phyloP scores from a whole-genome alignment of 2,888 invertebrate genomes.

The Megastigmus dorsalis region DNA sequence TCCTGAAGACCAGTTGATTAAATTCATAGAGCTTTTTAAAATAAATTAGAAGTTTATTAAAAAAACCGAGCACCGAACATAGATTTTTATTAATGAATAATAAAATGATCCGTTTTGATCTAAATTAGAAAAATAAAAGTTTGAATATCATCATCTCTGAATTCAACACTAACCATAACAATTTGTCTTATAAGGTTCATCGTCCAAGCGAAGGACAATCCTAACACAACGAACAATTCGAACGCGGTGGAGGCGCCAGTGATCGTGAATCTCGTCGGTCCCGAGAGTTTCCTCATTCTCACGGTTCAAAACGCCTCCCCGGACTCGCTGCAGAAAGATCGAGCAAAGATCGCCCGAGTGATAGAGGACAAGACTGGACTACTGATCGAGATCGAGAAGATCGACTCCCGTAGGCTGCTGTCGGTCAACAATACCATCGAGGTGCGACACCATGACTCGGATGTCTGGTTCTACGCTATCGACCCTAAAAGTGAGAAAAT shows the following conservation, averaged over 20 bases:
- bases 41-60: too few relatives aligned
- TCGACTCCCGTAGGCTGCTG: conserved; percentile 85
- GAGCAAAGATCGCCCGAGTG: conserved; percentile 77
- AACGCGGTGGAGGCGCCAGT: conserved; percentile 81
- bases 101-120: too few relatives aligned
- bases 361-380: conserved; percentile 85
- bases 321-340: conserved; percentile 79
- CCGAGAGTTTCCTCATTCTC: conserved; percentile 85
- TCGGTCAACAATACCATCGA: conserved; percentile 86
- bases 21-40: too few relatives aligned
- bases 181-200: conserved; percentile 68
- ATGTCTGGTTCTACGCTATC: conserved; percentile 90
- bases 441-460: conserved; percentile 82
- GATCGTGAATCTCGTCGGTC: conserved; percentile 86
- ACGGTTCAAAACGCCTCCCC: conserved; percentile 85
- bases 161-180: too few relatives aligned
- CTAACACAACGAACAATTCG: conserved; percentile 79
- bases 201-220: conserved; percentile 81
- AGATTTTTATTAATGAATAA: too few relatives aligned
- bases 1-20: too few relatives aligned
- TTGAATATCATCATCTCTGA: too few relatives aligned
- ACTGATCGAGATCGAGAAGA: conserved; percentile 87
- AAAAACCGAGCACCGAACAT: too few relatives aligned
- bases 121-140: too few relatives aligned
- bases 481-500: conserved; percentile 87